Evolutionary conservation across 2,797 vertebrate genomes (phyloP).

Genomic region (Melanotaenia maccullochi): DNA sequence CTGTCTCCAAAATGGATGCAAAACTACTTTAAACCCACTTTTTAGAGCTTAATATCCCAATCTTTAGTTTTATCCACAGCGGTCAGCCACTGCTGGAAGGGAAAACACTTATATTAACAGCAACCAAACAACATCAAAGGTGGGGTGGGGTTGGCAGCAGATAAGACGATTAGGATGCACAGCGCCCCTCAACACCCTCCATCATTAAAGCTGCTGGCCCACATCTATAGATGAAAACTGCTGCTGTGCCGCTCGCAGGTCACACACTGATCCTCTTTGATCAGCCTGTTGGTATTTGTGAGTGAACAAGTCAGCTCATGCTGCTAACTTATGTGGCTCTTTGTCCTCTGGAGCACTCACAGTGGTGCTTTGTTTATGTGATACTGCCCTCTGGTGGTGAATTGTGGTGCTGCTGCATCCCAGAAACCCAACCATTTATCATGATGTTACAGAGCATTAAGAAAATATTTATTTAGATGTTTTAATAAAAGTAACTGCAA

Average conservation of each 20-base stretch:
- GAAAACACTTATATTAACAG: slow-evolving; percentile 38
- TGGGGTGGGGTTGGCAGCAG: slow-evolving; percentile 49
- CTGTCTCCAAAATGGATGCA: neutral
- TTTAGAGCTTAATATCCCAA: slow-evolving; percentile 1
- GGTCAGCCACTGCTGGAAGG: slow-evolving; percentile 20
- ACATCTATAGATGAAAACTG: slow-evolving; percentile 48
- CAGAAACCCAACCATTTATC: neutral
- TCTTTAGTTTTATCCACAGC: slow-evolving; percentile 26
- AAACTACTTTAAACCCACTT: neutral
- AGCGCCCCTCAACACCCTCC: slow-evolving; percentile 39
- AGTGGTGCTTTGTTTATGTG: slow-evolving; percentile 32
- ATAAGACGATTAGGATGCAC: slow-evolving; percentile 48
- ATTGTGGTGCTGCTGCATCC: neutral
- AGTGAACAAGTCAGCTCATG: slow-evolving; percentile 59
- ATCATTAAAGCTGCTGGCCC: slow-evolving; percentile 54
- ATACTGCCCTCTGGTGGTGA: slow-evolving; percentile 66
- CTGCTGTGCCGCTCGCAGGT: slow-evolving; percentile 36
- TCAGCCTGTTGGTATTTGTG: slow-evolving; percentile 46
- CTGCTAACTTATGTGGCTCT: slow-evolving; percentile 40
- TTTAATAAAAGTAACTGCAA: too few relatives aligned
- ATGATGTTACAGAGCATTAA: neutral
- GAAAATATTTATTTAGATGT: too few relatives aligned
- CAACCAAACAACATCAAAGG: slow-evolving; percentile 57
- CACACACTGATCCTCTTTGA: slow-evolving; percentile 44
- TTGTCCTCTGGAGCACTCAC: slow-evolving; percentile 36